Conservation (phyloP, 2,113 vertebrate species). For the Hippolais icterina region DNA sequence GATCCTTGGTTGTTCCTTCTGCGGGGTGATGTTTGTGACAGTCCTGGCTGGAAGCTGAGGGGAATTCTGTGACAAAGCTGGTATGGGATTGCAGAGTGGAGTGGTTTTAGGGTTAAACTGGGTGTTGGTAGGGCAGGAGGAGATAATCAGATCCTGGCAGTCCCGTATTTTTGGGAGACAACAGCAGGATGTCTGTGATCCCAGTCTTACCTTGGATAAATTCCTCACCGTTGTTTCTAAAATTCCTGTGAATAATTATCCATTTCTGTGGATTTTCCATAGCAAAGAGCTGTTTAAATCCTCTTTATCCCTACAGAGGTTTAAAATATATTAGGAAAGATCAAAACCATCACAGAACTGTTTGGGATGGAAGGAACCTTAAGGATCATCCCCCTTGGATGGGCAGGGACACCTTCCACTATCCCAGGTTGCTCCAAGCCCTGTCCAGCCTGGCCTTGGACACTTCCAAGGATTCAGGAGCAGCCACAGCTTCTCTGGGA, state of each 20-base stretch:
- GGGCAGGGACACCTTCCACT: neutral
- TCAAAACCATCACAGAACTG: neutral
- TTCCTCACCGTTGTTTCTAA: neutral
- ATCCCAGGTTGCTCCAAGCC: neutral
- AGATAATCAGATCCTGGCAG: fast-evolving
- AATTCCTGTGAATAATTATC: neutral
- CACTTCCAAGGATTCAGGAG: neutral
- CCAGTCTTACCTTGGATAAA: neutral
- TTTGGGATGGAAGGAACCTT: neutral
- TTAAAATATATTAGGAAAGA: neutral
- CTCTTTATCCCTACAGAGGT: neutral
- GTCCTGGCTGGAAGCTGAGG: neutral
- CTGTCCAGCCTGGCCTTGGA: fast-evolving
- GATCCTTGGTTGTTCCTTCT: neutral
- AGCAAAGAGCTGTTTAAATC: neutral
- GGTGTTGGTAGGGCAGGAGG: neutral
- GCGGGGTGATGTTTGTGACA: fast-evolving
- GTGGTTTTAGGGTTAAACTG: fast-evolving
- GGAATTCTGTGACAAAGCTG: neutral
- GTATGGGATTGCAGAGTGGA: neutral
- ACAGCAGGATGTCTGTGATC: neutral
- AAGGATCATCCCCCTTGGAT: neutral
- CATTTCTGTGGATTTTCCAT: neutral
- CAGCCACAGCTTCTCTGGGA: neutral
- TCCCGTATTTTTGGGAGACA: fast-evolving